These are phyloP conservation scores for Schizopygopsis pylzovi DNA, from an alignment of 2,797 vertebrate species.

Conservation along the genomic window DNA sequence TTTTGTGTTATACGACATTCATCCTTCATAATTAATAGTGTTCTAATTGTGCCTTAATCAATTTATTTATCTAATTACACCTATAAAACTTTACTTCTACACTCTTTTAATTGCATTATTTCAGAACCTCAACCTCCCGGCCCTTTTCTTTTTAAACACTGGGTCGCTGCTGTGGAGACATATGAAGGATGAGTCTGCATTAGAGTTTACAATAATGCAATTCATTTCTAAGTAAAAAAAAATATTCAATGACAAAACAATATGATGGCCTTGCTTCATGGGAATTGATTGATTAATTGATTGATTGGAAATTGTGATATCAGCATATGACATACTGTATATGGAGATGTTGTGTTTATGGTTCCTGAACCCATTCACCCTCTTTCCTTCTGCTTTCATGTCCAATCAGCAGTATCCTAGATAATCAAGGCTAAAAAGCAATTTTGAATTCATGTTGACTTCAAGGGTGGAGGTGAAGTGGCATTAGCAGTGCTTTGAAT, in stretches of 20 bases:
- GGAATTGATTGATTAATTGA: not conserved
- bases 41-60: no score
- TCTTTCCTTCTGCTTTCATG: not conserved
- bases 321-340: not conserved
- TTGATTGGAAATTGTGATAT: not conserved
- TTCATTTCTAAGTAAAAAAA: not conserved
- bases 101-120: no score
- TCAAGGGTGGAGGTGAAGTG: slow-evolving; percentile 7
- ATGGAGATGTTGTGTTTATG: not conserved
- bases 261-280: not conserved
- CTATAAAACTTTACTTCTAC: no score
- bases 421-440: not conserved
- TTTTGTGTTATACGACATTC: no score
- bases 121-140: no score
- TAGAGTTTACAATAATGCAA: no score
- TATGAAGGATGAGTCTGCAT: no score
- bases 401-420: not conserved
- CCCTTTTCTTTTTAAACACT: not conserved
- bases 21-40: no score
- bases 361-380: not conserved
- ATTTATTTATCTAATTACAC: no score
- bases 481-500: slow-evolving; percentile 6
- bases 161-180: not conserved
- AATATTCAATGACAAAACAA: not conserved
- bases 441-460: slow-evolving; percentile 14